These are phyloP conservation scores for Agelastica alni DNA, from an alignment of 2,888 invertebrate species.

Conservation along the genomic window DNA sequence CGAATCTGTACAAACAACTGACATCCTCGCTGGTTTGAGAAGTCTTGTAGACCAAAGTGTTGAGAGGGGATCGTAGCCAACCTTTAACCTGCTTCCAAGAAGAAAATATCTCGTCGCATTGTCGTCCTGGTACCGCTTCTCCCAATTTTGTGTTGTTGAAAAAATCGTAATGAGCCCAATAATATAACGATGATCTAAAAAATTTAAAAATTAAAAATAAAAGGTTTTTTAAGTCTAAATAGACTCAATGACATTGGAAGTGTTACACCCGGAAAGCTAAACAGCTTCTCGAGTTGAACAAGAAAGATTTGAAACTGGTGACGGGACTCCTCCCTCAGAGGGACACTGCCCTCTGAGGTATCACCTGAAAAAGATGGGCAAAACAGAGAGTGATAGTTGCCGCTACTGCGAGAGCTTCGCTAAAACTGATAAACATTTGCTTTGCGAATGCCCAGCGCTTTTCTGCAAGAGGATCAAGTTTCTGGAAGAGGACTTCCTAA, in stretches of 20 bases:
- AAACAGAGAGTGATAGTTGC: too few relatives aligned
- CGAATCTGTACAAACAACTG: constrained; percentile 80
- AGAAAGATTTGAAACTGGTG: too few relatives aligned
- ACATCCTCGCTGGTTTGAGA: constrained; percentile 74
- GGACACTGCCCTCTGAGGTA: too few relatives aligned
- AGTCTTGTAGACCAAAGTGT: constrained; percentile 84
- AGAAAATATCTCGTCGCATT: constrained; percentile 86
- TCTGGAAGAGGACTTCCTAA: too few relatives aligned
- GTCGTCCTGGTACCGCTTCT: constrained; percentile 77
- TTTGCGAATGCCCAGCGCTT: too few relatives aligned
- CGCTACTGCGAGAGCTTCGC: too few relatives aligned
- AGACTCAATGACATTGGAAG: background rate
- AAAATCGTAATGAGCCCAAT: constrained; percentile 94
- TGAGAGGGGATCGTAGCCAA: constrained; percentile 78
- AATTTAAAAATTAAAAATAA: background rate
- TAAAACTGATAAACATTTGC: too few relatives aligned
- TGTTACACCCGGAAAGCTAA: too few relatives aligned
- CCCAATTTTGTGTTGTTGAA: constrained; percentile 89
- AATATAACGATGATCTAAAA: constrained; percentile 83
- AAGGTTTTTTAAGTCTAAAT: background rate
- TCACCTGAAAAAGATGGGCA: too few relatives aligned
- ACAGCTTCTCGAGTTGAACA: too few relatives aligned
- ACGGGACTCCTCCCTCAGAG: too few relatives aligned
- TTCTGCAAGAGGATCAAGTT: too few relatives aligned
- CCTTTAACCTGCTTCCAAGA: constrained; percentile 82